These are phyloP conservation scores for Hyposoter didymator DNA, from an alignment of 2,888 invertebrate species.

Conservation along the genomic window DNA sequence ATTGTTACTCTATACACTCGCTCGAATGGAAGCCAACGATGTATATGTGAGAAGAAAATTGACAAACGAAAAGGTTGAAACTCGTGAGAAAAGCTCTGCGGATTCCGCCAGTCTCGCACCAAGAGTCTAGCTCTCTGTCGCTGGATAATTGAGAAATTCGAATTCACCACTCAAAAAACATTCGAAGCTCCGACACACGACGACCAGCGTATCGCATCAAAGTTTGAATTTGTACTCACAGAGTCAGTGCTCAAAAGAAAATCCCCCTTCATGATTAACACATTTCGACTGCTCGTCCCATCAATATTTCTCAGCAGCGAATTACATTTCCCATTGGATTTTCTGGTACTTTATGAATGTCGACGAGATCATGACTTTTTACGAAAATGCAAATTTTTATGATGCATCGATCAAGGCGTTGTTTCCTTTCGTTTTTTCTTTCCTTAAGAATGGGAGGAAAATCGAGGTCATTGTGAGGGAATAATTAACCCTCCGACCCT, in stretches of 20 bases:
- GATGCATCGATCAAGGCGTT: background rate
- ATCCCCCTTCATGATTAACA: slow-evolving; percentile 48
- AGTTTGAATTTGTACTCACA: background rate
- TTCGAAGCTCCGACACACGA: slow-evolving; percentile 33
- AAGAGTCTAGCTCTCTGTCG: background rate
- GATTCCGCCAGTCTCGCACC: background rate
- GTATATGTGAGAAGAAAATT: background rate
- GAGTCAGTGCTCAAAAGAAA: slow-evolving; percentile 34
- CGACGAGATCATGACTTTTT: background rate
- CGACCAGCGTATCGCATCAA: background rate
- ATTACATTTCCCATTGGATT: background rate
- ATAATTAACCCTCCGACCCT: too few species aligned
- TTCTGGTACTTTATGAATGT: background rate
- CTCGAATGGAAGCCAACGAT: background rate
- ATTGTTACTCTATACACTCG: slow-evolving; percentile 39
- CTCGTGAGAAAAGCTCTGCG: background rate
- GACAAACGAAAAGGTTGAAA: background rate
- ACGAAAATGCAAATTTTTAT: background rate
- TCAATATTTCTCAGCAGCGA: slow-evolving; percentile 26
- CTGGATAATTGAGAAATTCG: background rate
- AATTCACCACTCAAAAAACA: slow-evolving; percentile 34
- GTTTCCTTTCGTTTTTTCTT: background rate
- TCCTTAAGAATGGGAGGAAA: background rate
- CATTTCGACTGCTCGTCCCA: slow-evolving; percentile 40
- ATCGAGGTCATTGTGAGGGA: too few species aligned